These are phyloP conservation scores for Tichodroma muraria DNA, from an alignment of 2,113 vertebrate species.

Conservation along the genomic window DNA sequence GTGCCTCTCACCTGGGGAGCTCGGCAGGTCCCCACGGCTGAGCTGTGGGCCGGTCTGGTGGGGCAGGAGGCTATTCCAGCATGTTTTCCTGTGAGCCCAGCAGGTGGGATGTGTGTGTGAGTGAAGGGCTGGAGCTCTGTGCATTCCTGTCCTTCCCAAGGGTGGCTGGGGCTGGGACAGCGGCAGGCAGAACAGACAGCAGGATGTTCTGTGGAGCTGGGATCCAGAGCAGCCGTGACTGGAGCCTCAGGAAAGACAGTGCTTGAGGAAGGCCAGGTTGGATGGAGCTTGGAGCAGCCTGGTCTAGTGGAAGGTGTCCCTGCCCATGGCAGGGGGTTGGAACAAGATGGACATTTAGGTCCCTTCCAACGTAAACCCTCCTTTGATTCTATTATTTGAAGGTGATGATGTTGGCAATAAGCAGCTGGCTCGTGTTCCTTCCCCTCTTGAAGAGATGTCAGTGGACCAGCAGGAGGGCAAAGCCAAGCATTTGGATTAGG, in stretches of 20 bases:
- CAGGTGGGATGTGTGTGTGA: neutral
- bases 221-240: rapidly evolving
- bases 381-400: neutral
- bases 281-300: neutral
- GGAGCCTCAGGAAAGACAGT: neutral
- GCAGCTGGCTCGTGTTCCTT: neutral
- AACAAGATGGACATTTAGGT: neutral
- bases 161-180: neutral
- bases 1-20: neutral
- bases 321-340: neutral
- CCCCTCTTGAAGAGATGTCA: rapidly evolving
- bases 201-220: too few species aligned
- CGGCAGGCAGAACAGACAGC: rapidly evolving
- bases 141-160: neutral
- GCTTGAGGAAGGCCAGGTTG: neutral
- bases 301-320: neutral
- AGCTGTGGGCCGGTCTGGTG: neutral
- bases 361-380: neutral
- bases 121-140: neutral
- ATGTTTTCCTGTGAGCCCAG: neutral
- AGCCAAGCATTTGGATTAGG: neutral
- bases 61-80: neutral
- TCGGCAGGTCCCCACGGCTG: neutral
- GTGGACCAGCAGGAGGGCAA: neutral
- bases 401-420: neutral